phyloP scores from a whole-genome alignment of 2,797 vertebrate species.

The Anableps anableps region DNA sequence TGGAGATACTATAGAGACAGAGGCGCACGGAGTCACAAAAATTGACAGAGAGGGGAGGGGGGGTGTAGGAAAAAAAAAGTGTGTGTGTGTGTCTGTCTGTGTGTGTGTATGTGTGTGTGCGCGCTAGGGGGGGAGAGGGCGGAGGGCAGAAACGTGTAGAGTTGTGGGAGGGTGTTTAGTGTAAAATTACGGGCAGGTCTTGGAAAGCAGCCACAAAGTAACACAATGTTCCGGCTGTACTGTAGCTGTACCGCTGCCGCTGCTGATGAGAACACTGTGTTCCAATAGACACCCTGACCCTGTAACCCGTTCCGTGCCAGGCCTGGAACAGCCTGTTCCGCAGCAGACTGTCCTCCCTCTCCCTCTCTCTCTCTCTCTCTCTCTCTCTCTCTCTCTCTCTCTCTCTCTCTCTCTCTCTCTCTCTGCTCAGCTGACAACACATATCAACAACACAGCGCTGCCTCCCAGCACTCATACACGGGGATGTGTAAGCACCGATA shows the following conservation, averaged over 20 bases:
- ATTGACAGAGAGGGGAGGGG: background rate
- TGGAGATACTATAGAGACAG: constrained; percentile 10
- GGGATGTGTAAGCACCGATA: constrained; percentile 40
- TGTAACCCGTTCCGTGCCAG: constrained; percentile 85
- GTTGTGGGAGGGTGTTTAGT: constrained; percentile 78
- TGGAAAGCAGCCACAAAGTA: constrained; percentile 88
- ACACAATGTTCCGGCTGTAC: constrained; percentile 90
- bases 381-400: constrained; percentile 5
- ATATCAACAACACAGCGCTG: constrained; percentile 41
- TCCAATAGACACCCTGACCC: constrained; percentile 87
- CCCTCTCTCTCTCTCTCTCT: constrained; percentile 12
- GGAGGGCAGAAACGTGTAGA: constrained; percentile 31
- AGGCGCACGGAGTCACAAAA: background rate
- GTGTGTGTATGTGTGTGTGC: too few species aligned
- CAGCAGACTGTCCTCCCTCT: constrained; percentile 67
- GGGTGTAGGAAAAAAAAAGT: background rate
- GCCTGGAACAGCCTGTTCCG: constrained; percentile 82
- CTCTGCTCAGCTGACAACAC: constrained; percentile 66
- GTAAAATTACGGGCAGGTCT: constrained; percentile 85
- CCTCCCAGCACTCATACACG: background rate
- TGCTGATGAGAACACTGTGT: constrained; percentile 88
- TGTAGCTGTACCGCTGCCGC: constrained; percentile 84
- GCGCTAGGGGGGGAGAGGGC: background rate
- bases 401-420: constrained; percentile 14
- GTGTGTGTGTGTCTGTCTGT: too few species aligned